Evolutionary conservation across 2,888 invertebrate species (phyloP).

Genomic region (Galerucella pusilla): DNA sequence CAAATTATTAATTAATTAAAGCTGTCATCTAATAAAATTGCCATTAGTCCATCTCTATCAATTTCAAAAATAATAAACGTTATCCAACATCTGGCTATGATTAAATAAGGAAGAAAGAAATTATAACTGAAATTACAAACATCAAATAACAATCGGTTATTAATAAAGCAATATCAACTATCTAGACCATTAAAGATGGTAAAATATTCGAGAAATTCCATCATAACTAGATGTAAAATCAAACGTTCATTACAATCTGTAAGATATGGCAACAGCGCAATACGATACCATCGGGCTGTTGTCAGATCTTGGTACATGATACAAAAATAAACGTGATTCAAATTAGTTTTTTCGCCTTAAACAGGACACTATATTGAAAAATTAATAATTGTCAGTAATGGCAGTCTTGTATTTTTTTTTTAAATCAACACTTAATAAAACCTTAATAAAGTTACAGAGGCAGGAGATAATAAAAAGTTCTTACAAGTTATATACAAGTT

Average conservation of each 20-base stretch:
- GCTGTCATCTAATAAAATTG: slow-evolving; percentile 30
- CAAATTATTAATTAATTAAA: slow-evolving; percentile 2
- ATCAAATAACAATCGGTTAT: background rate
- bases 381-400: slow-evolving; percentile 29
- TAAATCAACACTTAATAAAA: slow-evolving; percentile 40
- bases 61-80: slow-evolving; percentile 18
- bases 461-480: slow-evolving; percentile 41
- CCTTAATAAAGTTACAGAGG: slow-evolving; percentile 45
- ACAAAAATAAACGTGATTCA: background rate
- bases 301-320: background rate
- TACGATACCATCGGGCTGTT: background rate
- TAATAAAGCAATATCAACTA: background rate
- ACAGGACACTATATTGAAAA: background rate
- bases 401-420: slow-evolving; percentile 49
- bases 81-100: slow-evolving; percentile 20
- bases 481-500: slow-evolving; percentile 53
- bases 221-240: slow-evolving; percentile 2
- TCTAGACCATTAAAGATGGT: background rate
- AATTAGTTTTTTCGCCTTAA: background rate
- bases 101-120: background rate
- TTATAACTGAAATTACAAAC: background rate
- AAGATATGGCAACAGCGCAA: background rate
- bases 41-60: slow-evolving; percentile 46
- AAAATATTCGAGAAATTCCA: background rate
- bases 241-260: background rate